Evolutionary conservation across 2,113 vertebrate species (phyloP), one percentile per base, ranked within the genome.

Genomic region (Dipodomys merriami): DNA sequence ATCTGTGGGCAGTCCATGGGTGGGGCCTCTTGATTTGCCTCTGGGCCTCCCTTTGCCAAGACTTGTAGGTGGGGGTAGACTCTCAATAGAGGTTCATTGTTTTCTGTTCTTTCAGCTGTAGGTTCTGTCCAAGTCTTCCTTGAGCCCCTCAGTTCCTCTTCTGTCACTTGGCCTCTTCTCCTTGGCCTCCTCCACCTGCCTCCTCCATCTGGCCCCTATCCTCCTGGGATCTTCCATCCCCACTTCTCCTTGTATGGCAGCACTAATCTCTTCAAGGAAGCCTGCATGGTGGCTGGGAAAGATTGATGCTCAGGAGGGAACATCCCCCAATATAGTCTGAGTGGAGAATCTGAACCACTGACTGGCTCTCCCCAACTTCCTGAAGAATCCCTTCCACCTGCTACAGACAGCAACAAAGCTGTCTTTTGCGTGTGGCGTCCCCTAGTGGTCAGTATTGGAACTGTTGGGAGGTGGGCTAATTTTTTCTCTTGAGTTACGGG

Each of bases 71-170:
- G 88, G 92, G 86, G 88, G 96, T 4, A 49, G 86, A 44, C 30
- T 39, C 74, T 85, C 65, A 65, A 95, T 65, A 96, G 91, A 95
- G 68, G 80, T 23, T 82, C 80, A 88, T 96, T 96, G 96, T 96
- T 92, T 88, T 90, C 83, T 64, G 69, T 46, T 69, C 78, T 71
- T 82, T 93, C 22, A 1, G 8, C 65, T 67, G 16, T 90, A 30
- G 73, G 83, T 82, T 87, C 72, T 77, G 46, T 83, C 76, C 53
- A 71, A 71, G 53, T 77, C 64, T 46, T 91, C 64, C 80, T 76
- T 62, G 53, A 80, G 53, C 49, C 68, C 68, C 23, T 57, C 12
- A 20, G 18, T 73, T 62, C 82, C 44, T 82, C 29, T n/a, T n/a
- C 60, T 67, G 81, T 81, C 53, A 46, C n/a, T 87, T 68, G n/a